These are phyloP conservation scores for Xerus inauris DNA, from an alignment of 2,113 vertebrate species.

Conservation along the genomic window DNA sequence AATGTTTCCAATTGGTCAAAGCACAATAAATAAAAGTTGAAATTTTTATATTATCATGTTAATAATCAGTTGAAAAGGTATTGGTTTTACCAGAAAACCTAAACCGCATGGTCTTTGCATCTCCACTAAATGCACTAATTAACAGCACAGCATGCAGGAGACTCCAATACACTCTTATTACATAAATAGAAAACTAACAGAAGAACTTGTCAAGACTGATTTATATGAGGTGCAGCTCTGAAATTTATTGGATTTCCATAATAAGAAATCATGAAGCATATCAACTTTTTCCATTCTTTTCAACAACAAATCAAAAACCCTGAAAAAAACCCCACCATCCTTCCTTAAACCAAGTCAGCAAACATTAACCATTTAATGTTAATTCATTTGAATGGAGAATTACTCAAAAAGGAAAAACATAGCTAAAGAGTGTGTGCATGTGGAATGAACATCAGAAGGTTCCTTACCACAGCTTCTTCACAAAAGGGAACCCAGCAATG, in stretches of 20 bases:
- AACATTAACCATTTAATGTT: not conserved
- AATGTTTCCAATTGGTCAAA: slow-evolving; percentile 47
- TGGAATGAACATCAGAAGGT: not conserved
- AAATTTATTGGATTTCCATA: slow-evolving; percentile 85
- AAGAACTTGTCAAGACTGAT: slow-evolving; percentile 81
- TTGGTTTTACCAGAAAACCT: slow-evolving; percentile 15
- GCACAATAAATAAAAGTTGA: not conserved
- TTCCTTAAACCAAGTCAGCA: not conserved
- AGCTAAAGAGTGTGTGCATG: not conserved
- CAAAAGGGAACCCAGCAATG: not conserved
- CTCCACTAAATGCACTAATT: slow-evolving; percentile 79
- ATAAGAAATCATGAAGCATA: slow-evolving; percentile 80
- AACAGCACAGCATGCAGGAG: slow-evolving; percentile 79
- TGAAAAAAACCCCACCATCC: not conserved
- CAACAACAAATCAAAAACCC: slow-evolving; percentile 4
- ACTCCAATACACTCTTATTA: slow-evolving; percentile 76
- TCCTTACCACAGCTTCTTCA: not conserved
- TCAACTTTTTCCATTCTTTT: slow-evolving; percentile 72
- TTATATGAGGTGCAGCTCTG: slow-evolving; percentile 80
- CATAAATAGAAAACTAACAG: slow-evolving; percentile 84
- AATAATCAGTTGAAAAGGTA: slow-evolving; percentile 45
- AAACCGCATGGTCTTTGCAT: not conserved
- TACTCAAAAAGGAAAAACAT: not conserved
- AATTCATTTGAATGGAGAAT: not conserved
- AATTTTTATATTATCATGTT: not conserved